phyloP scores from a whole-genome alignment of 2,888 invertebrate genomes.

The Oligia fasciuncula region DNA sequence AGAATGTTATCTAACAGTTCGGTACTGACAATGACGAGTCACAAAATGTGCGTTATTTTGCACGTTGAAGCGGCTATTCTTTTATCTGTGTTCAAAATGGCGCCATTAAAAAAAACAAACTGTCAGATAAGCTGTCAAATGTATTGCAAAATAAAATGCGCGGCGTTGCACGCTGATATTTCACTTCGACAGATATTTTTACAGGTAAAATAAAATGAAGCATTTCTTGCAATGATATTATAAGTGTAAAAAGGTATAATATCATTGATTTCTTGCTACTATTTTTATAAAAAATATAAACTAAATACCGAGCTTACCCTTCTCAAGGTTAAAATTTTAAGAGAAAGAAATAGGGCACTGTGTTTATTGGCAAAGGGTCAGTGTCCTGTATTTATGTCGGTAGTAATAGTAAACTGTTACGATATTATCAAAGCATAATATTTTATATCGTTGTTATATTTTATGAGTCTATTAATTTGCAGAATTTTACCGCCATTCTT shows the following conservation, averaged over 20 bases:
- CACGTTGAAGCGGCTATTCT: slow-evolving; percentile 35
- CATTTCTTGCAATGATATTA: background rate
- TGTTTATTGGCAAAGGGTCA: slow-evolving; percentile 38
- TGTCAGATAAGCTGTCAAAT: slow-evolving; percentile 66
- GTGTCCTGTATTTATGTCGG: slow-evolving; percentile 39
- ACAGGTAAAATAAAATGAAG: slow-evolving; percentile 42
- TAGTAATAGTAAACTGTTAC: slow-evolving; percentile 47
- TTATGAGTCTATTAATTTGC: slow-evolving; percentile 27
- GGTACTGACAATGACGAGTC: slow-evolving; percentile 34
- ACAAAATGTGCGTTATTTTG: slow-evolving; percentile 50
- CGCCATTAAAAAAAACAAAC: slow-evolving; percentile 60
- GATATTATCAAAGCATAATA: slow-evolving; percentile 37
- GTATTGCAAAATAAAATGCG: slow-evolving; percentile 60
- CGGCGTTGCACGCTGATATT: slow-evolving; percentile 43
- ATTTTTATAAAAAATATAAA: slow-evolving; percentile 8
- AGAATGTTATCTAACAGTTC: slow-evolving; percentile 12
- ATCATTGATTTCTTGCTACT: background rate
- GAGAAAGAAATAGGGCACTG: slow-evolving; percentile 27
- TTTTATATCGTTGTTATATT: slow-evolving; percentile 33
- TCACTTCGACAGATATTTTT: slow-evolving; percentile 43
- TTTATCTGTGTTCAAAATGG: slow-evolving; percentile 59
- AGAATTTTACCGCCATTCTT: slow-evolving; percentile 1
- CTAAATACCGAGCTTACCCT: background rate
- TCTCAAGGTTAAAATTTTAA: slow-evolving; percentile 14
- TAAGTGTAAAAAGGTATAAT: too few species aligned